Base-by-base conservation (phyloP, 2,797 vertebrate genomes). In the Pseudocheirus occidentalis region DNA sequence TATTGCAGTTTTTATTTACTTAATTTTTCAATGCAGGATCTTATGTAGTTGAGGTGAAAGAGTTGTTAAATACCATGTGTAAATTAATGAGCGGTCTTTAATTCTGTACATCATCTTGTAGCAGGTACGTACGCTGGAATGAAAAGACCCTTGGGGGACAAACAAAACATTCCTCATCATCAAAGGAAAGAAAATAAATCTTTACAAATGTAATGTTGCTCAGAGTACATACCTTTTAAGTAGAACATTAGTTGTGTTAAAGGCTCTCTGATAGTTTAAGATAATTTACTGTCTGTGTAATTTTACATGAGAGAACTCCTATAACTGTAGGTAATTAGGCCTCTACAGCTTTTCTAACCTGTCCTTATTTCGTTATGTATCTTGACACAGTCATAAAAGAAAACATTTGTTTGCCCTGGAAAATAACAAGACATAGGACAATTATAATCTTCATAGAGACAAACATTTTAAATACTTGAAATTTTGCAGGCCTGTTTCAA, bases 101-200 rank as follows among this genome's bases (percentile, higher is more conserved):
- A 97, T 97, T 98, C 34, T 98, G 97, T 98, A 95, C 94, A 90
- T 95, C 96, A 96, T 90, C 53, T 96, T 96, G 95, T 87, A 94
- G 97, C 93, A 96, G 94, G 92, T 92, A 34, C 1, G 2, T 97
- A 96, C 96, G 89, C 95, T 98, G 97, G 97, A 98, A 97, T 95
- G 93, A 97, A 97, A 92, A 46, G 40, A 87, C 73, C 24, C 24
- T 50, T 24, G 40, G 40, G 96, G 58, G 97, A 97, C 93, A 0
- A 92, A 90, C 91, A 55, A 87, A 94, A 73, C 0, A 93, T 95
- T 4, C 55, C 95, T 95, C 94, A 94, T 95, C 94, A 90, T 93
- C 90, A 11, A 28, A 97, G 95, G 3, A 46, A 50, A 94, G 57
- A 81, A 95, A 91, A 3, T 56, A 90, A 46, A n/a, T 55, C 94